A percentile compares a stretch with the other conserved stretches of the same genome.
These are phyloP conservation scores for Spodoptera frugiperda DNA, from an alignment of 1,140 invertebrate species.

Conservation along the genomic window DNA sequence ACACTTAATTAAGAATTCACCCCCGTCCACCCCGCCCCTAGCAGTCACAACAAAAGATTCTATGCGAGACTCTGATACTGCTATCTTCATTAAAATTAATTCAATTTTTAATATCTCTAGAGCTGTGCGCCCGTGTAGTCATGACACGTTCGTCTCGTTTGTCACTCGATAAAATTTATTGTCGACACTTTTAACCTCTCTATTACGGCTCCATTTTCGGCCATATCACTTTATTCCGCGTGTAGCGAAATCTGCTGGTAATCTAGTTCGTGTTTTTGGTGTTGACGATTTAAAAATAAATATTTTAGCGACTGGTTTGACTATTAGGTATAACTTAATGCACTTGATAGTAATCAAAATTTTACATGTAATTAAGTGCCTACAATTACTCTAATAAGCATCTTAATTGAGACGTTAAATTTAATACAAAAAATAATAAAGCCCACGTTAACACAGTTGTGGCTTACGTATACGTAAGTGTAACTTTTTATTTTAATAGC, in stretches of 20 bases:
- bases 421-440: too few species aligned
- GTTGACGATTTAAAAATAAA: neutral
- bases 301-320: too few species aligned
- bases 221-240: constrained; percentile 15
- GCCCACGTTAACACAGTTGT: too few species aligned
- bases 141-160: constrained; percentile 42
- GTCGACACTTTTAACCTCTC: constrained; percentile 45
- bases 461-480: too few species aligned
- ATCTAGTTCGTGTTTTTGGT: constrained; percentile 10
- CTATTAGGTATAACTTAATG: too few species aligned
- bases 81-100: constrained; percentile 81
- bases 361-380: too few species aligned
- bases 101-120: constrained; percentile 73
- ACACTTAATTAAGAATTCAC: constrained; percentile 84
- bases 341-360: too few species aligned
- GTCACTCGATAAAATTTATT: constrained; percentile 43
- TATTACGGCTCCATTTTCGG: constrained; percentile 31
- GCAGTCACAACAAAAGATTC: constrained; percentile 81
- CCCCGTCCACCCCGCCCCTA: constrained; percentile 63
- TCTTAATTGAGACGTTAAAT: too few species aligned
- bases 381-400: too few species aligned
- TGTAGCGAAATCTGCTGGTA: neutral
- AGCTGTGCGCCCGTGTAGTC: constrained; percentile 22
- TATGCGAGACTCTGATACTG: constrained; percentile 65
- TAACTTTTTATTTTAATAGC: too few species aligned